Evolutionary conservation across 2,113 vertebrate species (phyloP).

Genomic region (Xenotilapia flavipinnis): DNA sequence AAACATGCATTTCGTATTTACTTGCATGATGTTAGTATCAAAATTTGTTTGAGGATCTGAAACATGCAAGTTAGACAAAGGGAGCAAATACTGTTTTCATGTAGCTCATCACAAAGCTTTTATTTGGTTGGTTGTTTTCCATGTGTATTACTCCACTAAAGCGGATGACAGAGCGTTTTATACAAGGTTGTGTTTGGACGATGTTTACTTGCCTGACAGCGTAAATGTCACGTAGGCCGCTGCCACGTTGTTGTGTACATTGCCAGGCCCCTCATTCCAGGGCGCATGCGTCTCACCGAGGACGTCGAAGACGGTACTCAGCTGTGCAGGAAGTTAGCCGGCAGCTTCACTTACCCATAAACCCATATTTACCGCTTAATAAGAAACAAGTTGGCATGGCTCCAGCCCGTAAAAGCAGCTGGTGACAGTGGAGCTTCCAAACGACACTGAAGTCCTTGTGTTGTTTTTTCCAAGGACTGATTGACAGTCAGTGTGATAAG

Average conservation of each 20-base stretch:
- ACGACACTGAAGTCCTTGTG: not conserved
- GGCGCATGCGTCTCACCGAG: not conserved
- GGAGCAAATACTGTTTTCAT: not conserved
- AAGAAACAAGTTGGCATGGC: not conserved
- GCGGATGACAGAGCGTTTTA: accelerated
- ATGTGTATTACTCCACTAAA: not conserved
- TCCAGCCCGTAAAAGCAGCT: not conserved
- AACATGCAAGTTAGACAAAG: not conserved
- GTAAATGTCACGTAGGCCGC: not conserved
- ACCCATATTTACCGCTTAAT: not conserved
- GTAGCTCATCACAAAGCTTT: not conserved
- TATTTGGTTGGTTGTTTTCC: accelerated
- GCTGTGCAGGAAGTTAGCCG: not conserved
- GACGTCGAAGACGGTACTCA: accelerated
- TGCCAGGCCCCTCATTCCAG: not conserved
- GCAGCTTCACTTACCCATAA: not conserved
- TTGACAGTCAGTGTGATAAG: not conserved
- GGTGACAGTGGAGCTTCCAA: not conserved
- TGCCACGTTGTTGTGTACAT: not conserved
- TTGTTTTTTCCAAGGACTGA: not conserved
- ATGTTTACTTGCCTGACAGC: not conserved
- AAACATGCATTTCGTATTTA: not conserved
- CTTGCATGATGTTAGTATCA: not conserved
- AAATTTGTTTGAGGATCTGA: not conserved
- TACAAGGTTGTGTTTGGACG: not conserved